Percentiles rank a stretch among this genome's conserved stretches.
These are phyloP conservation scores for Drosophila arawakana DNA, from an alignment of 1,140 invertebrate genomes.

Conservation along the genomic window DNA sequence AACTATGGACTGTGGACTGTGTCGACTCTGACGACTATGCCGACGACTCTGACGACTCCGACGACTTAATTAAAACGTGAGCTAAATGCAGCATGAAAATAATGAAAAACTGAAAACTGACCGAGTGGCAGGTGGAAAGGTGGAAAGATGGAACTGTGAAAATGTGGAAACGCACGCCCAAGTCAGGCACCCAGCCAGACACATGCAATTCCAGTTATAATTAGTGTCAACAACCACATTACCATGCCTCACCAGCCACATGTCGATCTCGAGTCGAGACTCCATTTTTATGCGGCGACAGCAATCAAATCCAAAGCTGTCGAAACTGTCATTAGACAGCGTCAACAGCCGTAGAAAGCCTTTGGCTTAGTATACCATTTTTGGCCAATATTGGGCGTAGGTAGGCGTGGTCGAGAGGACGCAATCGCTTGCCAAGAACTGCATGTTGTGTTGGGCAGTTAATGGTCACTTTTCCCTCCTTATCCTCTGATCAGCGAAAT, in stretches of 20 bases:
- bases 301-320: slow-evolving; percentile 79
- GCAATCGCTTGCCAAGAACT: slow-evolving; percentile 64
- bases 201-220: slow-evolving; percentile 78
- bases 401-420: slow-evolving; percentile 18
- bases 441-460: slow-evolving; percentile 16
- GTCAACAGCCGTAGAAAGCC: slow-evolving; percentile 43
- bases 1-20: slow-evolving; percentile 15
- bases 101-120: slow-evolving; percentile 82
- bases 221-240: slow-evolving; percentile 83
- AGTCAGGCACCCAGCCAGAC: slow-evolving; percentile 17
- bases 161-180: slow-evolving; percentile 52
- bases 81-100: slow-evolving; percentile 83
- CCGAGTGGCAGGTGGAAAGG: slow-evolving; percentile 51
- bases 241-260: slow-evolving; percentile 56
- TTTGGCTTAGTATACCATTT: background rate
- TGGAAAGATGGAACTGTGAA: slow-evolving; percentile 8
- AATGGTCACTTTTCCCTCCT: slow-evolving; percentile 31
- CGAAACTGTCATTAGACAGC: slow-evolving; percentile 72
- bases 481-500: slow-evolving; percentile 36
- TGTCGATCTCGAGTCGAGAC: slow-evolving; percentile 6
- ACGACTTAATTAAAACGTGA: slow-evolving; percentile 82
- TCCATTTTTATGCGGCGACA: slow-evolving; percentile 43
- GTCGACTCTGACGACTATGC: slow-evolving; percentile 8
- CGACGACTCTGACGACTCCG: slow-evolving; percentile 20
- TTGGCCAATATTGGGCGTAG: slow-evolving; percentile 24